Evolutionary conservation across 2,888 invertebrate genomes (phyloP).

Genomic region (Euplexia lucipara): DNA sequence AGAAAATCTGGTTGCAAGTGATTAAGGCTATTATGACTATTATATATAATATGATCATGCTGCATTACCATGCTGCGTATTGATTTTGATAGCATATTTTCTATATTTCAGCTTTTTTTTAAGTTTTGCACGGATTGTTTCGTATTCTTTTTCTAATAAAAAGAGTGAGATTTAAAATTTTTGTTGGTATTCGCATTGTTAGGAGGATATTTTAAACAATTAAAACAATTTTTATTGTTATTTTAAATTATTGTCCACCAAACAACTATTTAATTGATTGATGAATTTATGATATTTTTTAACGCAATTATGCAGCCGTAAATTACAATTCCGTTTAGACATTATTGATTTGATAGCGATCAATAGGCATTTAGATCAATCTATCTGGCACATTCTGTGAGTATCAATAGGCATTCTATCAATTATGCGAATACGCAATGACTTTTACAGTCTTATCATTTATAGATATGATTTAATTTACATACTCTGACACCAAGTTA

Average conservation of each 20-base stretch:
- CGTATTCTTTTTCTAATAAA: too few relatives aligned
- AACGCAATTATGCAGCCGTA: conserved; percentile 30
- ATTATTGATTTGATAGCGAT: conserved; percentile 43
- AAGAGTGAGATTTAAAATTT: too few relatives aligned
- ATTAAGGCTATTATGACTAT: too few relatives aligned
- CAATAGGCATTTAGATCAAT: conserved; percentile 45
- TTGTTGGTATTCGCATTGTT: too few relatives aligned
- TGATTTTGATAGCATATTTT: too few relatives aligned
- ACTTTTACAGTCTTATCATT: neutral
- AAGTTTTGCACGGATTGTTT: too few relatives aligned
- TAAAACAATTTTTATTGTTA: too few relatives aligned
- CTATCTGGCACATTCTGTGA: conserved; percentile 21
- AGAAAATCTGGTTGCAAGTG: neutral
- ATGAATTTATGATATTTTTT: conserved; percentile 43
- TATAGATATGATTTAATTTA: neutral
- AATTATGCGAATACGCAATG: conserved; percentile 14
- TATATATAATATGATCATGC: too few relatives aligned
- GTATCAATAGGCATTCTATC: conserved; percentile 47
- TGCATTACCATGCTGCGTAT: too few relatives aligned
- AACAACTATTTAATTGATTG: conserved; percentile 10
- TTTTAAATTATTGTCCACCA: neutral
- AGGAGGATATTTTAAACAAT: too few relatives aligned
- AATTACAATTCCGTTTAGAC: conserved; percentile 25
- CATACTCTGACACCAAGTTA: too few relatives aligned
- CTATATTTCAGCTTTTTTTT: too few relatives aligned